Conservation (phyloP, 2,797 vertebrate species). For the Catostomus latipinnis region DNA sequence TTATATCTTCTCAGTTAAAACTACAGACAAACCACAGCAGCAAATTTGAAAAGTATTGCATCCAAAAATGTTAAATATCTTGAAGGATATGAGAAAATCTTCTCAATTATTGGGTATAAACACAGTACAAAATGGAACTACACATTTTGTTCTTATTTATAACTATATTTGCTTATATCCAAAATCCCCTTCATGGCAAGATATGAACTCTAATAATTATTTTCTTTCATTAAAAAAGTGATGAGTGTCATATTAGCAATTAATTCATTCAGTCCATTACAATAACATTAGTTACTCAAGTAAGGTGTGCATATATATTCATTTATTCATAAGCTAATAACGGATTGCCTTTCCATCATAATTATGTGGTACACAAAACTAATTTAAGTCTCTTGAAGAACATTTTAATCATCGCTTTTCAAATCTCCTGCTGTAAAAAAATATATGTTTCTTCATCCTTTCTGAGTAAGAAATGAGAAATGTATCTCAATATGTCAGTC, state of each 20-base stretch:
- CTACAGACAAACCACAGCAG: background rate
- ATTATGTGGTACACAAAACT: constrained; percentile 19
- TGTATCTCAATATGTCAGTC: too few relatives aligned
- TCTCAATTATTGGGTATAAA: background rate
- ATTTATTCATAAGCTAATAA: constrained; percentile 36
- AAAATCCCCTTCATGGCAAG: background rate
- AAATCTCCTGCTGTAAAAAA: background rate
- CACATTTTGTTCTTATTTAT: too few relatives aligned
- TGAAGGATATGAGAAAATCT: constrained; percentile 1
- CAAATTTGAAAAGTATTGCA: background rate
- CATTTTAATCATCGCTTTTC: constrained; percentile 12
- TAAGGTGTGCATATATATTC: background rate
- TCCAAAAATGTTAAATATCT: background rate
- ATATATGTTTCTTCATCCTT: background rate
- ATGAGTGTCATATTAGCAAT: constrained; percentile 23
- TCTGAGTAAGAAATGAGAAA: background rate
- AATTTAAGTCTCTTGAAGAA: constrained; percentile 32
- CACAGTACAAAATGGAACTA: too few relatives aligned
- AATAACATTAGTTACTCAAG: constrained; percentile 5
- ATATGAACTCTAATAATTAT: background rate
- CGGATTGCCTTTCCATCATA: constrained; percentile 22
- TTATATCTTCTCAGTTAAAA: background rate
- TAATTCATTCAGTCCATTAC: constrained; percentile 18
- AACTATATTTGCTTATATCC: too few relatives aligned
- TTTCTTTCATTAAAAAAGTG: constrained; percentile 11